Evolutionary conservation across 2,888 invertebrate species (phyloP).

Genomic region (Eubasilissa splendida): DNA sequence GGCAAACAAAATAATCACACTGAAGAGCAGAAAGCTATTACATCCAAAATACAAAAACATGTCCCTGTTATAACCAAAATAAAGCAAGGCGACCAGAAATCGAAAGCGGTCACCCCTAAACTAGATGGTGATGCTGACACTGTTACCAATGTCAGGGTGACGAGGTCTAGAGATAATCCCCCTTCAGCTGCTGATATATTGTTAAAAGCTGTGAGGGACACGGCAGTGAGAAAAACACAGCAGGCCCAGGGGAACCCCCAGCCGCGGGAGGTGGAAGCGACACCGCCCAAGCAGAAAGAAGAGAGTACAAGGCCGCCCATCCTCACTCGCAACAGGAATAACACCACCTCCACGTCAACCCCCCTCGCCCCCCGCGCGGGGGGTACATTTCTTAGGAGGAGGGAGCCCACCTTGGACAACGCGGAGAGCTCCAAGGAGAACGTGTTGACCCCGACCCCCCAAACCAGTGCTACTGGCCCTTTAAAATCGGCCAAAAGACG

Average conservation of each 20-base stretch:
- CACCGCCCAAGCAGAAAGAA: conserved; percentile 26
- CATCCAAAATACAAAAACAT: conserved; percentile 48
- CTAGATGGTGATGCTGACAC: conserved; percentile 5
- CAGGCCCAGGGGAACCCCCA: conserved; percentile 3
- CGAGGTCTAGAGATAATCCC: conserved; percentile 52
- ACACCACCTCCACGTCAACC: conserved; percentile 18
- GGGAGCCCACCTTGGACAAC: conserved; percentile 56
- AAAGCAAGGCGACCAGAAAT: conserved; percentile 41
- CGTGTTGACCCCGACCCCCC: conserved; percentile 63
- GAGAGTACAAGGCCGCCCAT: conserved; percentile 19
- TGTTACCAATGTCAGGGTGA: conserved; percentile 44
- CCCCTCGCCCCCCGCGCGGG: conserved; percentile 31
- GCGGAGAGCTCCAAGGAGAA: conserved; percentile 69
- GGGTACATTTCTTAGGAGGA: conserved; percentile 56
- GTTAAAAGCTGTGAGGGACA: conserved; percentile 45
- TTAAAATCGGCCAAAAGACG: conserved; percentile 62
- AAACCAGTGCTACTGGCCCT: conserved; percentile 39
- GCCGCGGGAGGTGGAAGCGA: neutral
- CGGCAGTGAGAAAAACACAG: conserved; percentile 36
- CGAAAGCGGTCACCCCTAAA: conserved; percentile 11
- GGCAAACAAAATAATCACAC: neutral
- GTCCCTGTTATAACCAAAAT: conserved; percentile 46
- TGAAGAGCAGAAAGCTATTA: conserved; percentile 14
- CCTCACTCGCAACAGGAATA: conserved; percentile 28
- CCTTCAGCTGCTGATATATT: conserved; percentile 45